Percentiles rank a stretch among this genome's conserved stretches.
These are phyloP conservation scores for Selene dorsalis DNA, from an alignment of 2,797 vertebrate genomes.

Conservation along the genomic window DNA sequence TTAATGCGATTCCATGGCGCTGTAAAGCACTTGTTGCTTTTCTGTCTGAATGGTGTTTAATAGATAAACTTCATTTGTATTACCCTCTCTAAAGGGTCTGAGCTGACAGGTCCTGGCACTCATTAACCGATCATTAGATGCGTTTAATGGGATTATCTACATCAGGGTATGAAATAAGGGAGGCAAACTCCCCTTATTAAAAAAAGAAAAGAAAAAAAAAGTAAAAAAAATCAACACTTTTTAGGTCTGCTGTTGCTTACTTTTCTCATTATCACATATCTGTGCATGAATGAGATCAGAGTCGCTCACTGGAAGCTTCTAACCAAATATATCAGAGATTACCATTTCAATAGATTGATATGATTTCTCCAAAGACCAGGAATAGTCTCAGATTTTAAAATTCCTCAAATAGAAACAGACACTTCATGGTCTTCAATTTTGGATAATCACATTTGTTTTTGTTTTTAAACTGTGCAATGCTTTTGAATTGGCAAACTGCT, in stretches of 20 bases:
- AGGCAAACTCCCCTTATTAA: neutral
- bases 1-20: too few species aligned
- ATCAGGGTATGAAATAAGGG: neutral
- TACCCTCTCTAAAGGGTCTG: neutral
- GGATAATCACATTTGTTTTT: too few species aligned
- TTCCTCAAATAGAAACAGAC: neutral
- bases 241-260: too few species aligned
- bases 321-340: neutral
- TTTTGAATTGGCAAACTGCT: too few species aligned
- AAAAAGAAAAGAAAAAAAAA: conserved; percentile 1
- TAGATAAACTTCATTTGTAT: too few species aligned
- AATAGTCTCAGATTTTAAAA: neutral
- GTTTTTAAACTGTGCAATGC: too few species aligned
- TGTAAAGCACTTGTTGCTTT: too few species aligned
- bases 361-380: neutral
- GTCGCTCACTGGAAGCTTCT: neutral
- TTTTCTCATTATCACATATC: neutral
- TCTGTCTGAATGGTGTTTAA: too few species aligned
- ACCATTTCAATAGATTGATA: neutral
- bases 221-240: neutral
- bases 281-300: neutral
- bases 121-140: neutral
- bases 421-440: too few species aligned
- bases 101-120: neutral
- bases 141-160: conserved; percentile 23